Base-by-base conservation (phyloP, 64 coral and sea anemone genomes). In the Stylophora pistillata region DNA sequence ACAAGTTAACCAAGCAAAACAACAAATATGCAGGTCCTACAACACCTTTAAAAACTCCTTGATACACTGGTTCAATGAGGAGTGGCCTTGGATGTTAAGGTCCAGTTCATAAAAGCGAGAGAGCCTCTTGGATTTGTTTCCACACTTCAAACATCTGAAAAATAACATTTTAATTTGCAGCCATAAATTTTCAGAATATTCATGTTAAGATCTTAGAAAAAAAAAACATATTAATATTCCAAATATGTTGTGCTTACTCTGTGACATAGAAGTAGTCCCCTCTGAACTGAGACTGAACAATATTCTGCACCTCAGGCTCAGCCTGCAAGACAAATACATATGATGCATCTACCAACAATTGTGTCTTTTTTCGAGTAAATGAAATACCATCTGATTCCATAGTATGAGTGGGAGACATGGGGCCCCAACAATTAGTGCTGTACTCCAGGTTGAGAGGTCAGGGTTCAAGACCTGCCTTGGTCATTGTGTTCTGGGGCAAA, bases 21-120 rank as follows among this genome's bases (percentile, higher is more conserved):
- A 56, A 55, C 9, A 56, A 61, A 64, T 62, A 23, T 20, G 9
- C 4, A 82, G 3, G 25, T 26, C 26, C 25, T 76, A 31, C 7
- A 16, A 3, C 41, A 98, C 95, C 96, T 98, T 98, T 21, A 99
- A 82, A 89, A 95, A 99, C 74, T 99, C 97, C 79, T 99, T 99
- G 52, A 99, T 93, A 74, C 94, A 99, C 56, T 99, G 97, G 55
- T 88, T 92, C 27, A 99, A 78, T 72, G 90, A 90, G 5, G 75
- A 65, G 23, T 99, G 93, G 14, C 97, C 97, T 66, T 99, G 97
- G 53, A 99, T 99, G 64, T 95, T 99, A 15, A 99, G 88, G 79
- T 95, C 97, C 55, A 99, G 88, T 54, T 99, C 97, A 86, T 95
- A 99, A 77, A 99, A 99, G 14, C 86, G 76, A 23, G 97, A 99